Evolutionary conservation across 2,888 invertebrate species (phyloP), one percentile per base, ranked within the genome.

Genomic region (Isotomurus palustris): DNA sequence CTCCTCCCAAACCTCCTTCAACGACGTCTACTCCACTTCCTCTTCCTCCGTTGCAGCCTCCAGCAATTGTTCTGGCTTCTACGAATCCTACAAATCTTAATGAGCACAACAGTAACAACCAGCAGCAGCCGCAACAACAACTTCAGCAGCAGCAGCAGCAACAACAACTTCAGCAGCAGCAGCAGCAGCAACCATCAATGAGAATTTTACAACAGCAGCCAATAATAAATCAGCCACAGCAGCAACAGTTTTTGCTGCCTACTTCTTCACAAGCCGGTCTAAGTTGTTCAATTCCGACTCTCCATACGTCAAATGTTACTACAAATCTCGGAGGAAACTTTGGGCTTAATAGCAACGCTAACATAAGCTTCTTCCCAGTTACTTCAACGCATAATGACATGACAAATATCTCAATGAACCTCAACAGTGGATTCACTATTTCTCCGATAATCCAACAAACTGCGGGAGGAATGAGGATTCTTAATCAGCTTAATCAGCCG

Each of bases 1-100:
- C 76, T 51, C 73, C 73, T 41, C 66, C 62, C 36, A 58, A 55
- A 28, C 58, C 58, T 50, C 56, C 57, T 12, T 25, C 56, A 14
- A 49, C 56, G 27, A 57, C 60, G 24, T 47, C 51, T 8, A 43
- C 60, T 10, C 32, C 32, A 10, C 12, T 12, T 32, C 12, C 32
- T 32, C 8, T 8, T 32, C 32, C 8, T 8, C 12, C 8, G 8
- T 10, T 12, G 32, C 32, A 10, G 12, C 8, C 32, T 32, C 32
- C 32, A 12, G 10, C 12, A 8, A 32, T 8, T 12, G 10, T 32
- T 32, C 10, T 12, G 32, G 32, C 8, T 32, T 32, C 10, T 12
- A 32, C 32, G 32, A 32, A 32, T 32, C 8, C 8, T 12, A 32
- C 32, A 12, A 32, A n/a, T n/a, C n/a, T n/a, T n/a, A n/a, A n/a